Evolutionary conservation across 2,797 vertebrate genomes (phyloP).

Genomic region (Acanthis flammea): DNA sequence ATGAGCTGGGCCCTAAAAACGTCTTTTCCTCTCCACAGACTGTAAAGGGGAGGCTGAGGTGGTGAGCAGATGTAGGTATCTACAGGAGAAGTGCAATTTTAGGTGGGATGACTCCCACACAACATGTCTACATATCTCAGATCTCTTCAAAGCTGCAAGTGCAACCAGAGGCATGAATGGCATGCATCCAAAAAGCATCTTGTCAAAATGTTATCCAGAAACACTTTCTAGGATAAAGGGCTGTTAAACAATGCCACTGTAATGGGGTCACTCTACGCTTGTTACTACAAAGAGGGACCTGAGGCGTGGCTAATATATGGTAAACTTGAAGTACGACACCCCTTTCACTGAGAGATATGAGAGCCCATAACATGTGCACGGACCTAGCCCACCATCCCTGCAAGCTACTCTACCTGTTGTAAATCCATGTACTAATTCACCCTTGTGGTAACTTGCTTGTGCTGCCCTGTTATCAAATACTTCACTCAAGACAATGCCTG

Average conservation of each 20-base stretch:
- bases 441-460: background rate
- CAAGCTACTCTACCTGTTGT: background rate
- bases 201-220: background rate
- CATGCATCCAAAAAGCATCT: background rate
- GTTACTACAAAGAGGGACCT: background rate
- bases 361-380: background rate
- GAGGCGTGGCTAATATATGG: background rate
- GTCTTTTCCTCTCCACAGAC: background rate
- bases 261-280: background rate
- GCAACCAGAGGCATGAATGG: background rate
- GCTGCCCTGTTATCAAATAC: background rate
- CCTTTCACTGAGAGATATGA: background rate
- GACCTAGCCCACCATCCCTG: background rate
- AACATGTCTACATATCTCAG: background rate
- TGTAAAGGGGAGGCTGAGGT: constrained; percentile 8
- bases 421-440: background rate
- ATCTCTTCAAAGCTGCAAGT: background rate
- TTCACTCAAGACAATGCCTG: background rate
- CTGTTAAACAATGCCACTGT: background rate
- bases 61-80: constrained; percentile 22
- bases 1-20: background rate
- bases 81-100: background rate
- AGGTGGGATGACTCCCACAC: background rate
- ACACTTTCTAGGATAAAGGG: background rate
- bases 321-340: background rate